Conservation (phyloP, 2,113 vertebrate species). For the Callipepla squamata region DNA sequence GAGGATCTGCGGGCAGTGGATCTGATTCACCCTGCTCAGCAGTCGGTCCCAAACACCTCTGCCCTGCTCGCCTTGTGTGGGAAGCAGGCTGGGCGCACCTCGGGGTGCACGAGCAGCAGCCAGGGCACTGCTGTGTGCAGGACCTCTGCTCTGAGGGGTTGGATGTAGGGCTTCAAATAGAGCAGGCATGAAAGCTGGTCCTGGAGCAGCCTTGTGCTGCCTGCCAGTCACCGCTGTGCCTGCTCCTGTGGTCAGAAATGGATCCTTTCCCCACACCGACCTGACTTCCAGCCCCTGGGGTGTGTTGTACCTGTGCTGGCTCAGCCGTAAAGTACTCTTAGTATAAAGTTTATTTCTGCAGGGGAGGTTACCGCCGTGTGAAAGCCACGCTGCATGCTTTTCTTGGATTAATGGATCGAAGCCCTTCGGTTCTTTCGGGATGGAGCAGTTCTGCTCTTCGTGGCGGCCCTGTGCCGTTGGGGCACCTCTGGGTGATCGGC, state of each 20-base stretch:
- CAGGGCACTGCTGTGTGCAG: neutral
- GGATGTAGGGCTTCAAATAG: neutral
- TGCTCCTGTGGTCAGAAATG: neutral
- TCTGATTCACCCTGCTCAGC: neutral
- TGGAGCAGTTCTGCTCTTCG: neutral
- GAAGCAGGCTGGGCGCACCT: fast-evolving
- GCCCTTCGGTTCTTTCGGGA: fast-evolving
- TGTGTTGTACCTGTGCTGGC: neutral
- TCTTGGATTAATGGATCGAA: neutral
- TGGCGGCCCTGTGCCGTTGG: too few relatives aligned
- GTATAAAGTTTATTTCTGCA: neutral
- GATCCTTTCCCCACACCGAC: fast-evolving
- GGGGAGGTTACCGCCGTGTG: neutral
- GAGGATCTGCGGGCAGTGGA: neutral
- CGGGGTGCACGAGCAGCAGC: neutral
- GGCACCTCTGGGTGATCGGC: too few relatives aligned
- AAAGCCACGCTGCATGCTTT: neutral
- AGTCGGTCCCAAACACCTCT: neutral
- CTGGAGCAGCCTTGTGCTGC: fast-evolving
- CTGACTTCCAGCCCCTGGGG: neutral
- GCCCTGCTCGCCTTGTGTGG: neutral
- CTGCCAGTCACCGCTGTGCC: neutral
- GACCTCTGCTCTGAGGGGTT: neutral
- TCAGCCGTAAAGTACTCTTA: neutral
- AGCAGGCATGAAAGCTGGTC: fast-evolving